These are phyloP conservation scores for Patella vulgata DNA, from an alignment of 1,140 invertebrate genomes.

Conservation along the genomic window DNA sequence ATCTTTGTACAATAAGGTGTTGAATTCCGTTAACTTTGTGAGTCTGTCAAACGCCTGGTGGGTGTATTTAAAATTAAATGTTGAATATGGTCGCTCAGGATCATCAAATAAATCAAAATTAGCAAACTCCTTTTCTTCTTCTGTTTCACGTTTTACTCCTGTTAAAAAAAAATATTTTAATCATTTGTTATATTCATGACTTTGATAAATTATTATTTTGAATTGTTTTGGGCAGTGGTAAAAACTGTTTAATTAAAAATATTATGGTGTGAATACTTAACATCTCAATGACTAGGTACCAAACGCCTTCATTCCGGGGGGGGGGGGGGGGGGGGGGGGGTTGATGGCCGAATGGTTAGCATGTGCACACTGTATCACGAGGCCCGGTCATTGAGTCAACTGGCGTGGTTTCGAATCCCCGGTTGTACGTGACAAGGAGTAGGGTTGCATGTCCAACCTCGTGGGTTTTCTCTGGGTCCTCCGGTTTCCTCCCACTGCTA, in stretches of 20 bases:
- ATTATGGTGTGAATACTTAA: neutral
- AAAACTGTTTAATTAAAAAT: neutral
- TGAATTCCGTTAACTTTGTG: conserved; percentile 66
- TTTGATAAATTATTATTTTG: neutral
- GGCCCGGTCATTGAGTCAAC: no score
- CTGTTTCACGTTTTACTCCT: conserved; percentile 57
- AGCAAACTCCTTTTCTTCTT: conserved; percentile 67
- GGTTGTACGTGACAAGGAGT: no score
- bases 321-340: no score
- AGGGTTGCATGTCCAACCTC: no score
- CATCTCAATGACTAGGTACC: no score
- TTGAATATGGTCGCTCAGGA: conserved; percentile 64
- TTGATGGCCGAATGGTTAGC: no score
- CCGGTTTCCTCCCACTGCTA: no score
- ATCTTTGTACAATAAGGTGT: conserved; percentile 62
- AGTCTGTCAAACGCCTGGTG: conserved; percentile 65
- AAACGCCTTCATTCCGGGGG: no score
- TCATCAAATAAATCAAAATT: conserved; percentile 68
- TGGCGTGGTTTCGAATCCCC: no score
- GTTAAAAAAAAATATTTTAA: conserved; percentile 1
- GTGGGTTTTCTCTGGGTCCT: no score
- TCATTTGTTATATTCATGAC: no score
- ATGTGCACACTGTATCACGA: no score
- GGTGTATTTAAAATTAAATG: conserved; percentile 68
- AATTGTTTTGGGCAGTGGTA: neutral